Base-by-base conservation (phyloP, 2,113 vertebrate species). In the Tyrannus savana region DNA sequence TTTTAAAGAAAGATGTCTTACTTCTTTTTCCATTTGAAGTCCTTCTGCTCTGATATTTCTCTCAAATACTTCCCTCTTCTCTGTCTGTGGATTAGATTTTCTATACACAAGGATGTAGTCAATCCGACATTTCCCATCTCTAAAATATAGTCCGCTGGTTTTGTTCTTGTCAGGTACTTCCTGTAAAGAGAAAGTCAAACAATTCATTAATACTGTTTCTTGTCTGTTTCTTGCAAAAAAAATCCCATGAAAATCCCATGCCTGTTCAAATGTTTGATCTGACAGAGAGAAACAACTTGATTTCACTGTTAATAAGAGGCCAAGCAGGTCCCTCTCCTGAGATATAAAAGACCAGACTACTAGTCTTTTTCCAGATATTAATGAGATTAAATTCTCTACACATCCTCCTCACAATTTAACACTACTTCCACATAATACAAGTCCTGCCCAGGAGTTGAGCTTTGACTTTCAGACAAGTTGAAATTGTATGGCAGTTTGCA, bases 71-170 rank as follows among this genome's bases (percentile, higher is more conserved):
- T 99, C 99, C 93, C 99, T 98, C 95, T 99, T 99, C 94, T 99
- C 99, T 16, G 98, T 97, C 89, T 99, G 98, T 4, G 96, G 97
- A 79, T 97, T 99, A 86, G 99, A 98, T 98, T 99, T 99, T 97
- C 98, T 98, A 55, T 99, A 99, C 31, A 99, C 99, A 82, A 99
- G 98, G 95, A 99, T 98, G 96, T 99, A 99, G 96, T 99, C 99
- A 78, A 99, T 99, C 9, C 98, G 98, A 95, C 98, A 98, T 88
- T 98, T 99, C 31, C 98, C 99, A 90, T 99, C 98, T 82, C 98
- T 98, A 97, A 99, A 99, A 97, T 98, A 99, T 8, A 99, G 97
- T 71, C 98, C 98, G 56, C 96, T 98, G 56, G 97, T 97, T 96
- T 98, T 99, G 90, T 97, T 98, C 96, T 98, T 98, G 60, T 98